A percentile compares a stretch with the other conserved stretches of the same genome.
Evolutionary conservation across 2,888 invertebrate genomes (phyloP).

Genomic region (Rhorus exstirpatorius): DNA sequence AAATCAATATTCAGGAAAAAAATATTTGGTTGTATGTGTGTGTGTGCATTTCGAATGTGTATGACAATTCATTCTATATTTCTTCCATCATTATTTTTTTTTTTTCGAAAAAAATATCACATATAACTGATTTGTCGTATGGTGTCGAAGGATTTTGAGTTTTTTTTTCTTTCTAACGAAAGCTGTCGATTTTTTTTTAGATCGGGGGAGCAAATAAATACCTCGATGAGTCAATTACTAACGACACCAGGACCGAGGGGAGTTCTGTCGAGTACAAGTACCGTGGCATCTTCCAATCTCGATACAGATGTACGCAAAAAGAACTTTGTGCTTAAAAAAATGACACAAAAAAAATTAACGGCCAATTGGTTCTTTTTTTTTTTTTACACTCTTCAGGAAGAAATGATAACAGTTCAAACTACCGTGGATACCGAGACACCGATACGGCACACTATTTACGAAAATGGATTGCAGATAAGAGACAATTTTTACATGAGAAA

Average conservation of each 20-base stretch:
- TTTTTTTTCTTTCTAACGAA: neutral
- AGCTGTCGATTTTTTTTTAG: conserved; percentile 45
- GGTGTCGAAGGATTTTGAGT: too few relatives aligned
- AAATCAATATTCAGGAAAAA: too few relatives aligned
- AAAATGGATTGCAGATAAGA: conserved; percentile 34
- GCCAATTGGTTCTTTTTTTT: conserved; percentile 2
- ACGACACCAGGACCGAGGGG: conserved; percentile 69
- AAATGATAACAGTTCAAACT: conserved; percentile 41
- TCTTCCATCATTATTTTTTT: too few relatives aligned
- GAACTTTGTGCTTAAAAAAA: conserved; percentile 2
- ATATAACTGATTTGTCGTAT: too few relatives aligned
- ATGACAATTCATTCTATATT: too few relatives aligned
- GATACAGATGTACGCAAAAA: conserved; percentile 62
- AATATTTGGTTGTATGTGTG: too few relatives aligned
- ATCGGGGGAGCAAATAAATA: conserved; percentile 67
- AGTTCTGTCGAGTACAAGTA: conserved; percentile 68
- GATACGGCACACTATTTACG: conserved; percentile 29
- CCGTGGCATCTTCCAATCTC: conserved; percentile 58
- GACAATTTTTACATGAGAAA: conserved; percentile 70
- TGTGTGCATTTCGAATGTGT: too few relatives aligned
- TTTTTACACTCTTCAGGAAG: conserved; percentile 57
- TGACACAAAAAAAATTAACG: neutral
- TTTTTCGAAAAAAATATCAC: too few relatives aligned
- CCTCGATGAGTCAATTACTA: conserved; percentile 68
- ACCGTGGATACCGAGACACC: conserved; percentile 27